Evolutionary conservation across 2,113 vertebrate species (phyloP).

Genomic region (Apaloderma vittatum): DNA sequence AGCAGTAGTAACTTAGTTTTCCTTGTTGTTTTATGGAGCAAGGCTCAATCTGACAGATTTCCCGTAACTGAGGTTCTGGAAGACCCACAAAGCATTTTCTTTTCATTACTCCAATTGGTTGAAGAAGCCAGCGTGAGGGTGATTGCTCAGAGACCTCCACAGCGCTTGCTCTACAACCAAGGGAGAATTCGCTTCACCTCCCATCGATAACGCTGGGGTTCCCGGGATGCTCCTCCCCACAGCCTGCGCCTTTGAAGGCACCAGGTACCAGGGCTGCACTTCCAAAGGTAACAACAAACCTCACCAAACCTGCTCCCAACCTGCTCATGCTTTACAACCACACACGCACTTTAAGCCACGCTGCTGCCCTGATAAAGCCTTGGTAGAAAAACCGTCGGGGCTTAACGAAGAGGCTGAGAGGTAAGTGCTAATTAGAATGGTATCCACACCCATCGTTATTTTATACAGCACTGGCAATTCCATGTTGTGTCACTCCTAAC

Average conservation of each 20-base stretch:
- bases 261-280: not conserved
- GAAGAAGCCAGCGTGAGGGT: not conserved
- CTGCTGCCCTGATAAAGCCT: not conserved
- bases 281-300: not conserved
- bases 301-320: not conserved
- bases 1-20: not conserved
- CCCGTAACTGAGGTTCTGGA: not conserved
- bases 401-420: not conserved
- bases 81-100: not conserved
- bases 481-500: not conserved
- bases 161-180: not conserved
- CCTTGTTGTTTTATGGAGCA: not conserved
- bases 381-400: not conserved
- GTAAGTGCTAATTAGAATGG: not conserved
- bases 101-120: not conserved
- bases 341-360: not conserved
- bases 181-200: not conserved
- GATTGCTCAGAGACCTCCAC: not conserved
- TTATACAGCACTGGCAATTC: not conserved
- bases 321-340: not conserved
- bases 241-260: rapidly evolving
- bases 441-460: not conserved
- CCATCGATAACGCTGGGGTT: rapidly evolving
- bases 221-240: not conserved
- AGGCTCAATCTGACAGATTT: not conserved